Evolutionary conservation across 2,888 invertebrate genomes (phyloP).

Genomic region (Corythucha ciliata): DNA sequence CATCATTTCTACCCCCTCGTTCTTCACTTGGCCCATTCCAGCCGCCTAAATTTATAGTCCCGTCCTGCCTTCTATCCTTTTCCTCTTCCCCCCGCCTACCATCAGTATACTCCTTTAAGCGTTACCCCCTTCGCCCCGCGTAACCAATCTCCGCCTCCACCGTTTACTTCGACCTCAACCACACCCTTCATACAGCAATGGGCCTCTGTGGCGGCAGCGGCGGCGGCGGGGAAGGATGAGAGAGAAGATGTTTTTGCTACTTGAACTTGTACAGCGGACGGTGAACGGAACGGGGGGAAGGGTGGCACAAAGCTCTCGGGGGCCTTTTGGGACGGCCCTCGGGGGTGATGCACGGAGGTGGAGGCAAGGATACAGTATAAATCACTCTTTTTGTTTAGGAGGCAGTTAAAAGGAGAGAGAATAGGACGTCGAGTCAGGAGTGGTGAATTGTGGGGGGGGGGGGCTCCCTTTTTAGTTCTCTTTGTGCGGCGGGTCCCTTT

Average conservation of each 20-base stretch:
- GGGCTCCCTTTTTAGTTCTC: too few species aligned
- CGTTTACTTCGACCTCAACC: background rate
- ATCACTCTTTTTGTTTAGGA: conserved; percentile 31
- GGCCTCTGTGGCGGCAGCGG: background rate
- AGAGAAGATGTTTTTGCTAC: conserved; percentile 33
- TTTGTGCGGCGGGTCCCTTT: too few species aligned
- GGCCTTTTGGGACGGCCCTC: too few species aligned
- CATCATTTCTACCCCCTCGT: conserved; percentile 28
- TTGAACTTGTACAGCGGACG: conserved; percentile 31
- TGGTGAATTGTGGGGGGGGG: too few species aligned
- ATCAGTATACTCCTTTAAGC: background rate
- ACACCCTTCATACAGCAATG: background rate
- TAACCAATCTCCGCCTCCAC: background rate
- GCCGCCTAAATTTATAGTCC: conserved; percentile 16
- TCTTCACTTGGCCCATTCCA: too few species aligned
- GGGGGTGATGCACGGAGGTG: background rate
- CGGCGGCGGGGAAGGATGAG: conserved; percentile 1
- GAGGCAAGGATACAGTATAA: conserved; percentile 24
- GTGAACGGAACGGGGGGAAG: background rate
- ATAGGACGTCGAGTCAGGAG: too few species aligned
- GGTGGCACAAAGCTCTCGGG: background rate
- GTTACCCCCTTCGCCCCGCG: background rate
- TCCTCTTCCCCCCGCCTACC: background rate
- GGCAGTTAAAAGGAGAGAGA: conserved; percentile 12
- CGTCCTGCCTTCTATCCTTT: conserved; percentile 2